Conservation (phyloP, 1,140 invertebrate genomes). For the Oppia nitens region DNA sequence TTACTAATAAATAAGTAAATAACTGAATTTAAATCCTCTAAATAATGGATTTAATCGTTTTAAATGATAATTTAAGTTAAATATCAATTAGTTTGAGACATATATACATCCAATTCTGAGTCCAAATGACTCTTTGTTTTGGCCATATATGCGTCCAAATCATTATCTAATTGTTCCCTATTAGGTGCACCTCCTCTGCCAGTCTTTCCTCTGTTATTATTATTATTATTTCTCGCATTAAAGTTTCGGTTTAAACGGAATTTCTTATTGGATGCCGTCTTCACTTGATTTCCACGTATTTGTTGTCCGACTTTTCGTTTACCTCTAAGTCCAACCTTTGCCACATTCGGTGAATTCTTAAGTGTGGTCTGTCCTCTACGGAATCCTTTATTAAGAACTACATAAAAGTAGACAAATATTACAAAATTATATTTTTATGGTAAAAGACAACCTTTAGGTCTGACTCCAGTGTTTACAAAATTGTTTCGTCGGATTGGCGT, state of each 20-base stretch:
- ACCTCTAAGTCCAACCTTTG: neutral
- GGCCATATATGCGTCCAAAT: conserved; percentile 16
- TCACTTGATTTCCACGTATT: neutral
- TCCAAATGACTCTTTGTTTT: conserved; percentile 10
- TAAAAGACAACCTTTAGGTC: too few relatives aligned
- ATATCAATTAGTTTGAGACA: conserved; percentile 9
- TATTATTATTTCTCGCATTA: neutral
- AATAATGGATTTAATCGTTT: too few relatives aligned
- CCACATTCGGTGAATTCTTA: neutral
- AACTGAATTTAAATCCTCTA: too few relatives aligned
- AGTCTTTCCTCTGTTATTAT: neutral
- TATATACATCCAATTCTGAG: conserved; percentile 14
- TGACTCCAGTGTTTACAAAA: neutral
- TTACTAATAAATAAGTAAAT: too few relatives aligned
- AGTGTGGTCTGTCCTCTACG: neutral
- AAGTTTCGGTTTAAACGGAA: neutral
- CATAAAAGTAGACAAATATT: neutral
- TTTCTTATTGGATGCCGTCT: neutral
- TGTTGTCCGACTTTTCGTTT: neutral
- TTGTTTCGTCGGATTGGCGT: neutral
- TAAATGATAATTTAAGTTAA: too few relatives aligned
- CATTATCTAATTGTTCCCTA: conserved; percentile 14
- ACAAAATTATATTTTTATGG: too few relatives aligned
- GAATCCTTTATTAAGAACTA: neutral
- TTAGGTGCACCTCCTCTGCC: neutral